Evolutionary conservation across 2,888 invertebrate genomes (phyloP), one percentile per base, ranked within the genome.

Genomic region (Dicycla oo): DNA sequence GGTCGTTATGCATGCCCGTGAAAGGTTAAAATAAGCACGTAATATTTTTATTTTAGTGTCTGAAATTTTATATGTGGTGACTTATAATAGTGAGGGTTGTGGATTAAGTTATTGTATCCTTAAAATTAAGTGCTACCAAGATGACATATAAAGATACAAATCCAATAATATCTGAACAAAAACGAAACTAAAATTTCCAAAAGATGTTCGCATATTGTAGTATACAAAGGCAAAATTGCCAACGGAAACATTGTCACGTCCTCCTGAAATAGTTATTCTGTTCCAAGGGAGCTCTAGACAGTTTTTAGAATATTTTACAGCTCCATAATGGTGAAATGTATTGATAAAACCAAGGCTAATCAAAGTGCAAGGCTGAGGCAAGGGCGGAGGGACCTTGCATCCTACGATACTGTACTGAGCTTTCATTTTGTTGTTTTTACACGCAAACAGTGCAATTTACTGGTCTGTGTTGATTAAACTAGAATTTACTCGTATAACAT

Each of bases 311-410:
- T 20, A 68, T 73, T 73, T 56, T 45, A 40, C 23, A 45, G 62
- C 75, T 54, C 64, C 53, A 81, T 82, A 81, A 69, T 74, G 65
- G 73, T 62, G 56, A 71, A 84, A 82, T 86, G 74, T 82, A 87
- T 84, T 86, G 86, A 87, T 87, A 85, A 80, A 86, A 58, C 78
- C 83, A 80, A 85, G 81, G 85, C 74, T 67, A 85, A 86, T 75
- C 79, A 70, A 73, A 81, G 80, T 78, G 64, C 81, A 81, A 85
- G 84, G 84, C 78, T 83, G 56, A 60, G 54, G 69, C 85, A 88
- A 89, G 88, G 87, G 78, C 88, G 67, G 56, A n/a, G 51, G 45
- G 80, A 79, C 87, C 88, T 88, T 83, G 85, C 57, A 65, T 69
- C 65, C 76, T 70, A 82, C 74, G 71, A 57, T 74, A 67, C 54